Evolutionary conservation across 2,888 invertebrate species (phyloP).

Genomic region (Erebia epiphron): DNA sequence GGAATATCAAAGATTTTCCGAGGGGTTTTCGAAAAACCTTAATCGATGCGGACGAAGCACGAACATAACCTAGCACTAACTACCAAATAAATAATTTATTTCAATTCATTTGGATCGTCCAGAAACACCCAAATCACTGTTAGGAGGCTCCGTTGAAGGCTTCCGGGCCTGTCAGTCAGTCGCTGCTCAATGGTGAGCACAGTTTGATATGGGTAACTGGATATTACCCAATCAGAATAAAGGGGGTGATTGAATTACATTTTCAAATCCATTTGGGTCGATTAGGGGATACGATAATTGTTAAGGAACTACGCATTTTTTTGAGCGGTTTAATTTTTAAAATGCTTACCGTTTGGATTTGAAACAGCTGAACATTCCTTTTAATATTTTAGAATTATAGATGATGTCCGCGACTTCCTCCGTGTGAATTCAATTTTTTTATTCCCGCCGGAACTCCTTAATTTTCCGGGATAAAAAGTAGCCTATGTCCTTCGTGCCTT

Average conservation of each 20-base stretch:
- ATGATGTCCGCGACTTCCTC: no score
- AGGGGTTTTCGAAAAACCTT: neutral
- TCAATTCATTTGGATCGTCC: constrained; percentile 17
- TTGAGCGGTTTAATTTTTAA: neutral
- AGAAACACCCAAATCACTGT: constrained; percentile 23
- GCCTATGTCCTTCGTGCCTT: no score
- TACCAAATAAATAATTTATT: neutral
- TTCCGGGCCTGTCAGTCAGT: constrained; percentile 30
- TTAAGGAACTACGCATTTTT: neutral
- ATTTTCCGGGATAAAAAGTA: no score
- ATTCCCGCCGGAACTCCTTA: no score
- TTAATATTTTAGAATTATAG: no score
- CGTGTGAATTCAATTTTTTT: no score
- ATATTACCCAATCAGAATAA: constrained; percentile 29
- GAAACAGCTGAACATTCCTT: no score
- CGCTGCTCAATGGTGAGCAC: constrained; percentile 31
- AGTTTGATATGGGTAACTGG: constrained; percentile 36
- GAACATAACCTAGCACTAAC: no score
- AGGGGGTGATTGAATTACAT: constrained; percentile 21
- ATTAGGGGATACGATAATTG: neutral
- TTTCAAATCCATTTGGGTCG: constrained; percentile 18
- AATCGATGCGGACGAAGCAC: no score
- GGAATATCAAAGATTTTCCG: neutral
- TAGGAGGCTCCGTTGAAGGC: constrained; percentile 13
- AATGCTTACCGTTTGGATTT: no score